A percentile compares a stretch with the other conserved stretches of the same genome.
Evolutionary conservation across 92 coral and sea anemone genomes (phyloP).

Genomic region (Porites rus): DNA sequence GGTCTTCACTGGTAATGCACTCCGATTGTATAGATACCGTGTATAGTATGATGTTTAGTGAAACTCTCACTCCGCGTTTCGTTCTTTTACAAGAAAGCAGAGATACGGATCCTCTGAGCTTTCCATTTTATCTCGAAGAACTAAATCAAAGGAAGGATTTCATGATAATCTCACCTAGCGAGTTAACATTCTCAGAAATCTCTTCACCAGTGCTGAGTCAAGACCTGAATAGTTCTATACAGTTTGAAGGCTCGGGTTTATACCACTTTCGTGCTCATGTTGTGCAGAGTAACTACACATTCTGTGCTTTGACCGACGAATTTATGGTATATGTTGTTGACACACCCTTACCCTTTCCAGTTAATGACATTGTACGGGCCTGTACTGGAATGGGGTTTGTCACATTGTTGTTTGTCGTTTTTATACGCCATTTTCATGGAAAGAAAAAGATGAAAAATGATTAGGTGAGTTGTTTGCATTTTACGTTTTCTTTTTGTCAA

Average conservation of each 20-base stretch:
- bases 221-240: slow-evolving; percentile 83
- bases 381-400: slow-evolving; percentile 94
- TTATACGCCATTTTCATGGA: slow-evolving; percentile 79
- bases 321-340: slow-evolving; percentile 90
- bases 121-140: slow-evolving; percentile 92
- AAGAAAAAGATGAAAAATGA: slow-evolving; percentile 84
- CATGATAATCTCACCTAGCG: slow-evolving; percentile 62
- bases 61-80: slow-evolving; percentile 83
- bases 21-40: slow-evolving; percentile 94
- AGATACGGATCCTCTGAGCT: slow-evolving; percentile 61
- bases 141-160: slow-evolving; percentile 87
- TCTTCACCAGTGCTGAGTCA: slow-evolving; percentile 69
- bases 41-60: slow-evolving; percentile 82
- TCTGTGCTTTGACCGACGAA: slow-evolving; percentile 86
- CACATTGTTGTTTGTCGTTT: slow-evolving; percentile 70
- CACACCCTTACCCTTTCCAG: slow-evolving; percentile 91
- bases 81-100: slow-evolving; percentile 69
- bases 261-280: slow-evolving; percentile 93
- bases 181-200: slow-evolving; percentile 42
- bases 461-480: background rate
- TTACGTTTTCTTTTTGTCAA: too few relatives aligned
- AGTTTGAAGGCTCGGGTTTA: slow-evolving; percentile 92
- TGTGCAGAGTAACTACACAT: slow-evolving; percentile 90
- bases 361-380: slow-evolving; percentile 87
- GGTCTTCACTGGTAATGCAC: slow-evolving; percentile 78